phyloP scores from a whole-genome alignment of 2,888 invertebrate species.

The Germaria angustata region DNA sequence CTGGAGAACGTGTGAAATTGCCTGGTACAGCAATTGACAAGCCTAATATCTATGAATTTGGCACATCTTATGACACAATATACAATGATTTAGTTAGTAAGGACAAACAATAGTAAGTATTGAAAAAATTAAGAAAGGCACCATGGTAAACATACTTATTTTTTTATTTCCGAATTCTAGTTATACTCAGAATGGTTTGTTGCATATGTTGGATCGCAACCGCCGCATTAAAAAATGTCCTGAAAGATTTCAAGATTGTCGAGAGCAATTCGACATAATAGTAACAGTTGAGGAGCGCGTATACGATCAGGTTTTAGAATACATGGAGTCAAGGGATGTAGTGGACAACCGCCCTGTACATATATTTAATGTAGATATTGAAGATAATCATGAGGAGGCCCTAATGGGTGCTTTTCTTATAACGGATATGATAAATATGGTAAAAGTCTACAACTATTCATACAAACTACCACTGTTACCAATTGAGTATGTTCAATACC shows the following conservation, averaged over 20 bases:
- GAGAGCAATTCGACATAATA: constrained; percentile 95
- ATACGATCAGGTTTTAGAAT: constrained; percentile 98
- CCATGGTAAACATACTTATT: background rate
- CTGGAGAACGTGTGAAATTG: constrained; percentile 96
- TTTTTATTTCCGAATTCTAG: constrained; percentile 75
- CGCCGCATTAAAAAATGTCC: constrained; percentile 95
- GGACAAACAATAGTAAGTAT: constrained; percentile 90
- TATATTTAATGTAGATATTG: constrained; percentile 98
- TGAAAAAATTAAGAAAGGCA: background rate
- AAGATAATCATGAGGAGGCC: constrained; percentile 99
- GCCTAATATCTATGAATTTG: constrained; percentile 98
- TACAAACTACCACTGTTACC: constrained; percentile 35
- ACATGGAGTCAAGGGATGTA: constrained; percentile 90
- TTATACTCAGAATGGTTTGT: constrained; percentile 98
- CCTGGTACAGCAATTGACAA: constrained; percentile 96
- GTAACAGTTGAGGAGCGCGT: constrained; percentile 99
- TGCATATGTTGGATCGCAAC: constrained; percentile 99
- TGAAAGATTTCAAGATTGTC: constrained; percentile 94
- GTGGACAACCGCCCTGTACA: constrained; percentile 94
- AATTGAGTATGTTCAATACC: constrained; percentile 30
- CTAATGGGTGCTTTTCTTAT: constrained; percentile 99
- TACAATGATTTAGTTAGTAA: constrained; percentile 94
- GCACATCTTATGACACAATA: constrained; percentile 96
- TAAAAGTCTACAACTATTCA: constrained; percentile 76
- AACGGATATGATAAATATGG: constrained; percentile 95